Base-by-base conservation (phyloP, 2,113 vertebrate genomes). In the Podocnemis expansa region DNA sequence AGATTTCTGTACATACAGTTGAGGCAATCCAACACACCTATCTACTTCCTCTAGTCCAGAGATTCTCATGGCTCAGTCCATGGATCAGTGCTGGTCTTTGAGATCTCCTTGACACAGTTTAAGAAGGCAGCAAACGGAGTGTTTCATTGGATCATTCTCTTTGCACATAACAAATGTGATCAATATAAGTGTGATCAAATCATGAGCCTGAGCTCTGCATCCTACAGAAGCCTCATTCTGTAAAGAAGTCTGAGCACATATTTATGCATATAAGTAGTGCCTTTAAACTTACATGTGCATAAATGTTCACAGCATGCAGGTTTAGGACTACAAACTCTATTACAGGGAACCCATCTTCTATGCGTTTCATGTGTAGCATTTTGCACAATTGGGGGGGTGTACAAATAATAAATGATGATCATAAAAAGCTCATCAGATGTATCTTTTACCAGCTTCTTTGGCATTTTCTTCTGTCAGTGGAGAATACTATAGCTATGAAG, bases 301-400 rank as follows among this genome's bases (percentile, higher is more conserved):
- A 93, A 84, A n/a, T 14, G 51, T 16, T 31, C 16, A 19, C 84
- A 19, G 91, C 52, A 82, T 21, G 38, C 16, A 0, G 0, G 2
- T 87, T 88, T 91, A 80, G 47, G 31, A 78, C 25, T 89, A 52
- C 25, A n/a, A 93, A 41, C 2, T 34, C 80, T 89, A n/a, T 51
- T 89, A 17, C 1, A 43, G 24, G 41, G 11, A 86, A 84, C 54
- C 25, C 4, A 13, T 93, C 84, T 88, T 90, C 60, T 43, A 63
- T 9, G 14, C 56, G 82, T 90, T 93, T 8, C 81, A 0, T 22
- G 12, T 49, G 47, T 16, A 41, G 2, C 43, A 13, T 8, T 14
- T 60, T 85, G 29, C 17, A 88, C 11, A 31, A 6, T 17, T 76
- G 45, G 86, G 12, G 85, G 52, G 11, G 83, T 45, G 70, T 16